phyloP scores from a whole-genome alignment of 2,113 vertebrate genomes.

The Panthera tigris region DNA sequence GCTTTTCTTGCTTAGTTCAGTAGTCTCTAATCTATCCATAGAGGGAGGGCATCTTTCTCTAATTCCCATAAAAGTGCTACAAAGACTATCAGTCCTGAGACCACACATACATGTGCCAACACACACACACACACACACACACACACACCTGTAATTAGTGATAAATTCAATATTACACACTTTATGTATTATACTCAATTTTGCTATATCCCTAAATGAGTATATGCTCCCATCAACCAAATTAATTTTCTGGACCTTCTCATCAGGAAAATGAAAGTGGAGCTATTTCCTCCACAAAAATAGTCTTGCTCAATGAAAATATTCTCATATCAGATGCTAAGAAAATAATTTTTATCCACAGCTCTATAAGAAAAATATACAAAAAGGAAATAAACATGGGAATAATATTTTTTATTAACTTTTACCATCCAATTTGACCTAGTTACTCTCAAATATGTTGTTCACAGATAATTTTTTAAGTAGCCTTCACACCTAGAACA shows the following conservation, averaged over 20 bases:
- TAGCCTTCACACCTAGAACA: no score
- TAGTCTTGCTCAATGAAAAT: background rate
- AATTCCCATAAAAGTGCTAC: background rate
- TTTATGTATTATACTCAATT: background rate
- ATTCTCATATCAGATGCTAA: background rate
- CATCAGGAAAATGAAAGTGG: background rate
- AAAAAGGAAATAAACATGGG: background rate
- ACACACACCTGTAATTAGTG: background rate
- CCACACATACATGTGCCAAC: rapidly evolving
- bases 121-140: background rate
- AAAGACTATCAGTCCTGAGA: background rate
- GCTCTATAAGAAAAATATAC: background rate
- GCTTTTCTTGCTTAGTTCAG: background rate
- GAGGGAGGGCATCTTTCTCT: background rate
- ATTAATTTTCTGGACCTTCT: background rate
- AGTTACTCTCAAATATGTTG: background rate
- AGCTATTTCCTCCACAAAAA: background rate
- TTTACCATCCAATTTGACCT: background rate
- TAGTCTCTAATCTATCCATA: background rate
- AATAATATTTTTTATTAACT: background rate
- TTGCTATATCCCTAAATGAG: background rate
- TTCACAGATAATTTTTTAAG: background rate
- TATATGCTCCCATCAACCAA: background rate
- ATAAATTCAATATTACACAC: background rate
- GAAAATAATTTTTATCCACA: background rate